Evolutionary conservation across 2,888 invertebrate species (phyloP).

Genomic region (Hymenopus coronatus): DNA sequence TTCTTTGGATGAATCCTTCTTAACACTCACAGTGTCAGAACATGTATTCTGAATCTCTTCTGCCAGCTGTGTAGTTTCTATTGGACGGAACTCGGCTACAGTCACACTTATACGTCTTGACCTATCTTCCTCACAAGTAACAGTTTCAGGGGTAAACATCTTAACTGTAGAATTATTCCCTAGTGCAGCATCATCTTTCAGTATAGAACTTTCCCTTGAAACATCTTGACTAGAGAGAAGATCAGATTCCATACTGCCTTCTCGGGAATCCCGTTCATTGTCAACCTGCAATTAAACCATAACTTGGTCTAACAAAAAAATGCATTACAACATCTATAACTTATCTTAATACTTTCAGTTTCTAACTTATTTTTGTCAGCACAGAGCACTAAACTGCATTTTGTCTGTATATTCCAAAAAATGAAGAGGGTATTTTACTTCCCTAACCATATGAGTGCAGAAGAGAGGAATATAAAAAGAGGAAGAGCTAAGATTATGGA

Average conservation of each 20-base stretch:
- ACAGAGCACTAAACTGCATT: too few species aligned
- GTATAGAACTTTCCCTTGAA: not conserved
- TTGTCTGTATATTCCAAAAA: too few species aligned
- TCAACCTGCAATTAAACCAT: not conserved
- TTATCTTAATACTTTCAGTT: too few species aligned
- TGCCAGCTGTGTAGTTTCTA: conserved; percentile 45
- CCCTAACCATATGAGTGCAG: too few species aligned
- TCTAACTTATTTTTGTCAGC: too few species aligned
- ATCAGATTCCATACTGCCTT: not conserved
- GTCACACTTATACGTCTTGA: conserved; percentile 59
- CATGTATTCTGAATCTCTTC: conserved; percentile 38
- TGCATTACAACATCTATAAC: too few species aligned
- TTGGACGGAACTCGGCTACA: conserved; percentile 62
- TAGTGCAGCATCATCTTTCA: not conserved
- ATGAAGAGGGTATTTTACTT: too few species aligned
- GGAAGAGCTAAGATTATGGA: too few species aligned
- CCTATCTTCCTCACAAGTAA: conserved; percentile 51
- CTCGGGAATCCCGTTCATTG: not conserved
- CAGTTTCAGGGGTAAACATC: conserved; percentile 56
- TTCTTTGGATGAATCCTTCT: conserved; percentile 16
- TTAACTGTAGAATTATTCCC: conserved; percentile 42
- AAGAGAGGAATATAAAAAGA: too few species aligned
- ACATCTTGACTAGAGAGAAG: not conserved
- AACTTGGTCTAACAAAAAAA: too few species aligned
- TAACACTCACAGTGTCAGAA: not conserved